Evolutionary conservation across 1,140 invertebrate genomes (phyloP).

Genomic region (Sarcophaga peregrina): DNA sequence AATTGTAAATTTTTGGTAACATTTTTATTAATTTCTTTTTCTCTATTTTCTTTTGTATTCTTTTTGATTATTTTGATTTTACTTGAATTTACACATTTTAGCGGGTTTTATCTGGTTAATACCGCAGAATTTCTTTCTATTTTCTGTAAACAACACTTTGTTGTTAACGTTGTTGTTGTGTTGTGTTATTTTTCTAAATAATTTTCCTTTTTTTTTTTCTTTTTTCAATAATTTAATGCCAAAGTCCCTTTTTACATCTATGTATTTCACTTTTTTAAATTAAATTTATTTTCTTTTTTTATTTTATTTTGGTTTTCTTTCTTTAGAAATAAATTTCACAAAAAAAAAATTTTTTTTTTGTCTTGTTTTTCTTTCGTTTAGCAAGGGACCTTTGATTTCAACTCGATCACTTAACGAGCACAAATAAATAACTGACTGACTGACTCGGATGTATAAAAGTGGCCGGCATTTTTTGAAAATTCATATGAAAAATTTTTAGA

Average conservation of each 20-base stretch:
- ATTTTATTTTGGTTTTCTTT: conserved; percentile 15
- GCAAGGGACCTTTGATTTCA: conserved; percentile 20
- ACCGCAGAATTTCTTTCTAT: conserved; percentile 30
- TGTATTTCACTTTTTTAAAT: background rate
- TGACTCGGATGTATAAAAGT: background rate
- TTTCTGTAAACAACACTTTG: background rate
- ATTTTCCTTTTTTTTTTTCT: conserved; percentile 15
- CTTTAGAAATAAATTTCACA: background rate
- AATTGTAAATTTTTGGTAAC: background rate
- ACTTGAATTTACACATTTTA: conserved; percentile 15
- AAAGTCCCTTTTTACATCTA: background rate
- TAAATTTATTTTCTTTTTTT: background rate
- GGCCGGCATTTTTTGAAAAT: conserved; percentile 35
- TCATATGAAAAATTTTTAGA: background rate
- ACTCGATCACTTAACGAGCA: conserved; percentile 31
- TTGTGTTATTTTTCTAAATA: background rate
- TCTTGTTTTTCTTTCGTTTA: background rate
- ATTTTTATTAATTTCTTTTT: background rate
- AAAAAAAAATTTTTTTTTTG: no score
- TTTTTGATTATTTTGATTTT: background rate
- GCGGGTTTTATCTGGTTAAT: background rate
- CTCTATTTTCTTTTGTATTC: background rate
- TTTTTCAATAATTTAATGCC: background rate
- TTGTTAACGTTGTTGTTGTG: background rate
- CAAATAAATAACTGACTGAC: conserved; percentile 7